These are phyloP conservation scores for Phyllostomus discolor DNA, from an alignment of 2,113 vertebrate genomes.

Conservation along the genomic window DNA sequence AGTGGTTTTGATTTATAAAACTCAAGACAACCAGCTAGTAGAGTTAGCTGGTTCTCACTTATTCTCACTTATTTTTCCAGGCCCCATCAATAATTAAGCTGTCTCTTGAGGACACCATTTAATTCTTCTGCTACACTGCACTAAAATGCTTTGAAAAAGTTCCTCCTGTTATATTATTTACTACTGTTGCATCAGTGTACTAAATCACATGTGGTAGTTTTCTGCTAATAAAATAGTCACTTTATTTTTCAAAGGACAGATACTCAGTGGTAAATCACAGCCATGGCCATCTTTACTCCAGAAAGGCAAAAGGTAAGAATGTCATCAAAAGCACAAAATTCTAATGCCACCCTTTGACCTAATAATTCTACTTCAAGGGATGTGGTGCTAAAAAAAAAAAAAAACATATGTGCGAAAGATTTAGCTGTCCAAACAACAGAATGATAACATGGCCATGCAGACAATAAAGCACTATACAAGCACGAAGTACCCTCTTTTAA, in stretches of 20 bases:
- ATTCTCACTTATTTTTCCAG: constrained; percentile 40
- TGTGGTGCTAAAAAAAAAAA: background rate
- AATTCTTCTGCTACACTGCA: constrained; percentile 63
- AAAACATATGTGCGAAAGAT: background rate
- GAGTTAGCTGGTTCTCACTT: background rate
- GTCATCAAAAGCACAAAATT: background rate
- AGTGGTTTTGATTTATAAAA: constrained; percentile 9
- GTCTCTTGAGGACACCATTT: constrained; percentile 51
- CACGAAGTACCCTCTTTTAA: background rate
- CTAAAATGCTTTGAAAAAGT: constrained; percentile 56
- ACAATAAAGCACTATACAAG: background rate
- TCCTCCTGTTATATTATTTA: constrained; percentile 65
- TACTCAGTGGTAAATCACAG: background rate
- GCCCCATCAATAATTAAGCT: constrained; percentile 63
- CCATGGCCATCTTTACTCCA: background rate
- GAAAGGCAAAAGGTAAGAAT: background rate
- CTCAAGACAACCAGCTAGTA: background rate
- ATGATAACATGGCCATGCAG: background rate
- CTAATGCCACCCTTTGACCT: background rate
- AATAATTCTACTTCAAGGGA: constrained; percentile 1
- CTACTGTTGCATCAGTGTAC: constrained; percentile 29
- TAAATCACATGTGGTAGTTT: background rate
- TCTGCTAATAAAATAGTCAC: constrained; percentile 20
- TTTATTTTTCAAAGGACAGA: constrained; percentile 38
- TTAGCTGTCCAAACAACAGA: background rate